A percentile compares a stretch with the other conserved stretches of the same genome.
phyloP scores from a whole-genome alignment of 2,797 vertebrate genomes.

The Kryptolebias ocellatus region DNA sequence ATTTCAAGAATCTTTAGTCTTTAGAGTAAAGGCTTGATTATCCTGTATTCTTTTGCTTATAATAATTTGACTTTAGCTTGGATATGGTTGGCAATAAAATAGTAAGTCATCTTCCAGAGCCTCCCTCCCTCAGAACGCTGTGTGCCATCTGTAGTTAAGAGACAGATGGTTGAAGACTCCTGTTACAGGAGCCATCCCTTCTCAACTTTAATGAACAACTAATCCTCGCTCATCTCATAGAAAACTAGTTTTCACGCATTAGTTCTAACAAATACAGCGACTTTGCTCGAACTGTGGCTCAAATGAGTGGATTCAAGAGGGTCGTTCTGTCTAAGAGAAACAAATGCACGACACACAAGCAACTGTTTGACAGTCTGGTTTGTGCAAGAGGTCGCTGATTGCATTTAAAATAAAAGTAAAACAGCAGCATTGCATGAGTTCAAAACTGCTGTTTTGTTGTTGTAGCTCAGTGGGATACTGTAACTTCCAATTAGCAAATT shows the following conservation, averaged over 20 bases:
- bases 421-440: conserved; percentile 61
- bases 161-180: conserved; percentile 75
- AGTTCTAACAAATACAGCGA: background rate
- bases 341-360: background rate
- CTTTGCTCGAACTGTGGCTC: background rate
- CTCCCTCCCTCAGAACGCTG: conserved; percentile 62
- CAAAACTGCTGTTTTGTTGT: background rate
- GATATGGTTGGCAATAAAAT: conserved; percentile 62
- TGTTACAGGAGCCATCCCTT: conserved; percentile 62
- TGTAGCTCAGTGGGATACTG: conserved; percentile 21
- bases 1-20: background rate
- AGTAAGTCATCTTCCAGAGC: conserved; percentile 57
- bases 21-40: background rate
- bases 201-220: conserved; percentile 61
- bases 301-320: background rate
- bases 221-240: conserved; percentile 36
- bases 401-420: conserved; percentile 62
- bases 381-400: conserved; percentile 12
- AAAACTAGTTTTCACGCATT: conserved; percentile 5
- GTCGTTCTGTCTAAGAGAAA: background rate
- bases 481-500: conserved; percentile 35
- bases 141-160: conserved; percentile 69
- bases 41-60: conserved; percentile 20
- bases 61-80: conserved; percentile 26
- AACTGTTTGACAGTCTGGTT: conserved; percentile 9